Conservation (phyloP, 30 jellyfish, hydroid and myxozoan genomes). For the Aurelia aurita complex sp. Pacific region DNA sequence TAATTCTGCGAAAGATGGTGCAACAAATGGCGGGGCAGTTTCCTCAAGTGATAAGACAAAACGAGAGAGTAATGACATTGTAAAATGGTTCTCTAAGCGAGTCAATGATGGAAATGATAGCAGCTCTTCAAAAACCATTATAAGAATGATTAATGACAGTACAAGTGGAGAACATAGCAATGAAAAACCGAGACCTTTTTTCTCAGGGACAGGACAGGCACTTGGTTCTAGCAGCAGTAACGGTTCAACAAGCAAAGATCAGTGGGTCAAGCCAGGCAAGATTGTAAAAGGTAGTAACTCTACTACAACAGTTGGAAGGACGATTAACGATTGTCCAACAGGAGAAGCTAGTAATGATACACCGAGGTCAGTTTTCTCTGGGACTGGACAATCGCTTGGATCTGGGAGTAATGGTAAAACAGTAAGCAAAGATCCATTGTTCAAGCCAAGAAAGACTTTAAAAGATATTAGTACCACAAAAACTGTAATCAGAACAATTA, state of each 20-base stretch:
- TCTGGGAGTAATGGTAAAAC: background rate
- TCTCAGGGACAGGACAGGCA: conserved; percentile 38
- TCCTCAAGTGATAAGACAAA: too few relatives aligned
- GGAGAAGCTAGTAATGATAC: background rate
- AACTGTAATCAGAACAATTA: too few relatives aligned
- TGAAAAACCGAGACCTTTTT: background rate
- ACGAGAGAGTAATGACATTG: background rate
- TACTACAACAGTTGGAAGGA: background rate
- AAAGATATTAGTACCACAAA: too few relatives aligned
- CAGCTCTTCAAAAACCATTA: background rate
- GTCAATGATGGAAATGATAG: background rate
- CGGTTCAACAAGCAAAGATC: conserved; percentile 1
- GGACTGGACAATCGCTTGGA: conserved; percentile 26
- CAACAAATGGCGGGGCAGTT: too few relatives aligned
- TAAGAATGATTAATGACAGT: background rate
- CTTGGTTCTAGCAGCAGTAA: background rate
- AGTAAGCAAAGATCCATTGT: conserved; percentile 3
- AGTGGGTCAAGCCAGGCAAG: conserved; percentile 5
- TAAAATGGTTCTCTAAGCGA: conserved; percentile 58
- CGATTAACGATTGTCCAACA: background rate
- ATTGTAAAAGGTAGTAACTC: too few relatives aligned
- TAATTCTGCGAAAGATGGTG: background rate
- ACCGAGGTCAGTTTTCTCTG: conserved; percentile 3
- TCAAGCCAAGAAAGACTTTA: too few relatives aligned
- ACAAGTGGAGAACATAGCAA: background rate